Percentiles rank a stretch among this genome's conserved stretches.
Conservation (phyloP, 64 coral and sea anemone genomes). For the Stichodactyla mertensii region DNA sequence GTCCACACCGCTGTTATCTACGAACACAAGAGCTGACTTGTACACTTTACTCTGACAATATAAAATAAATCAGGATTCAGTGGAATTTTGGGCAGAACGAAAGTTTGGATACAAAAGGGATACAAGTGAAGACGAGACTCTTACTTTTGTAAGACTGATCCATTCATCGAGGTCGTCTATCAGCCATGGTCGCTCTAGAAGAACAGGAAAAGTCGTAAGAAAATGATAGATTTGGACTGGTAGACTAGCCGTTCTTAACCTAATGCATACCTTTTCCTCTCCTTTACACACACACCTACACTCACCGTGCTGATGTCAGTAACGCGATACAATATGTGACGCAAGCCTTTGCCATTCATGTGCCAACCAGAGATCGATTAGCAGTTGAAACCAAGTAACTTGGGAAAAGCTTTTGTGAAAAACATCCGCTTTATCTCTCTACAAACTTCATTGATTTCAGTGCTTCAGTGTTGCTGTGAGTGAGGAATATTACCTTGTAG, state of each 20-base stretch:
- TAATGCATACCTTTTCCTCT: neutral
- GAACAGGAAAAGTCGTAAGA: neutral
- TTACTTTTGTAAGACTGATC: constrained; percentile 67
- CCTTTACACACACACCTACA: neutral
- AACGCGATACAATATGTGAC: no score
- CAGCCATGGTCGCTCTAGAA: constrained; percentile 79
- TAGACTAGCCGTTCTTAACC: neutral
- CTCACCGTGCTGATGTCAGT: neutral
- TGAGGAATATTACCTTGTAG: constrained; percentile 27
- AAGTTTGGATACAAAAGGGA: neutral
- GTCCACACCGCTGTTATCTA: constrained; percentile 95
- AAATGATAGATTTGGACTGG: neutral
- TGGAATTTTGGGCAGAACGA: no score
- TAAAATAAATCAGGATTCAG: neutral
- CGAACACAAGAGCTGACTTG: constrained; percentile 79
- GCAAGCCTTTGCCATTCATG: no score
- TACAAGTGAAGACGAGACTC: neutral
- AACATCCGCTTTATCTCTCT: no score
- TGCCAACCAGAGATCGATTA: no score
- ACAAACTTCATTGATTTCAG: neutral
- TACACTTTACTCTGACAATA: constrained; percentile 48
- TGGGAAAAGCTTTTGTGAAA: no score
- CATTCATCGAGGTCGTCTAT: constrained; percentile 80
- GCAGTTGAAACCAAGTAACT: no score
- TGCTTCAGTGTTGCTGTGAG: no score